A percentile compares a stretch with the other conserved stretches of the same genome.
Evolutionary conservation across 2,113 vertebrate species (phyloP).

Genomic region (Nyctereutes procyonoides): DNA sequence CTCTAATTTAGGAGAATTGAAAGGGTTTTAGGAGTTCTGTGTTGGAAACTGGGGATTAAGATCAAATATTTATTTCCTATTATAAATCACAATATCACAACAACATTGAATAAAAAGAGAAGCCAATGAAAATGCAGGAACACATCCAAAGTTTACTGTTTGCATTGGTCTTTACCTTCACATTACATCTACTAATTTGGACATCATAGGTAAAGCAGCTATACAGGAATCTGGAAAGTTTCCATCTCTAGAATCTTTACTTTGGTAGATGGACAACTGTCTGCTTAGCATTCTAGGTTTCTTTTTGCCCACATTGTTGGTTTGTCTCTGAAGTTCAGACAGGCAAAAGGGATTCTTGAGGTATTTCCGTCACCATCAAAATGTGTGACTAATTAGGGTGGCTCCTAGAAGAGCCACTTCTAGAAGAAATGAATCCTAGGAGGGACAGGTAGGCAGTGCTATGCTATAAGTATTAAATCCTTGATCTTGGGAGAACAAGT

Average conservation of each 20-base stretch:
- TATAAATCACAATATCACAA: background rate
- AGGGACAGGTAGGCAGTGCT: background rate
- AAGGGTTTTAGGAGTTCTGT: background rate
- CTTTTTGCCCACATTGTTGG: background rate
- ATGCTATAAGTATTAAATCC: background rate
- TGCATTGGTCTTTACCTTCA: background rate
- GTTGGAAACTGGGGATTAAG: background rate
- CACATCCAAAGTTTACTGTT: background rate
- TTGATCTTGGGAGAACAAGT: background rate
- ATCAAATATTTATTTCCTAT: background rate
- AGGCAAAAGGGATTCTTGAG: background rate
- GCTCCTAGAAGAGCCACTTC: background rate
- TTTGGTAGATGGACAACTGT: background rate
- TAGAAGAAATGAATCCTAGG: background rate
- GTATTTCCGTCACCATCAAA: background rate
- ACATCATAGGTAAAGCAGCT: background rate
- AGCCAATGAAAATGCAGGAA: background rate
- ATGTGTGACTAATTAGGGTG: background rate
- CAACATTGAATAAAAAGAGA: background rate
- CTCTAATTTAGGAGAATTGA: background rate
- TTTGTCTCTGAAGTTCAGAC: background rate
- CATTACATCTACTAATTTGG: background rate
- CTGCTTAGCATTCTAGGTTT: background rate
- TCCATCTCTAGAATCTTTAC: background rate
- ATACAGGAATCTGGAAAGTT: background rate